Evolutionary conservation across 2,113 vertebrate genomes (phyloP).

Genomic region (Carettochelys insculpta): DNA sequence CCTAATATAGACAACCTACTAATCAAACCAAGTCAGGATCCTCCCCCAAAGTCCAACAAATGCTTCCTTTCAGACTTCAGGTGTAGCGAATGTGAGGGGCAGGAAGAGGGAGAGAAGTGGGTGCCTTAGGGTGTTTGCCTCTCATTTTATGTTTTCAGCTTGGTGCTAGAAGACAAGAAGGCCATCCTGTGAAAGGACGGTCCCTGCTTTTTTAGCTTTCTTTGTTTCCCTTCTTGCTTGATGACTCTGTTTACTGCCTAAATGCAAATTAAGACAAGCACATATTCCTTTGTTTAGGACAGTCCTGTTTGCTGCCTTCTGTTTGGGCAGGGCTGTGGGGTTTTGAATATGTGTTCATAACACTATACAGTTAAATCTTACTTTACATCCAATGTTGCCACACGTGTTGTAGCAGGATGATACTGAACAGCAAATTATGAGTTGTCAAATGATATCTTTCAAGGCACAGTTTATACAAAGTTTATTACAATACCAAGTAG

Average conservation of each 20-base stretch:
- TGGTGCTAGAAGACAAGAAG: background rate
- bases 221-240: background rate
- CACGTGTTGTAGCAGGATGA: background rate
- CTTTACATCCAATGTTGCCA: background rate
- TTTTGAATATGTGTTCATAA: background rate
- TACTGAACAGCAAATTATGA: background rate
- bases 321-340: background rate
- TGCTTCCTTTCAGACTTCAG: background rate
- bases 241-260: background rate
- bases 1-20: no score
- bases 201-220: background rate
- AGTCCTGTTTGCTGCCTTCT: background rate
- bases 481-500: background rate
- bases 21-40: background rate
- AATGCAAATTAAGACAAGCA: background rate
- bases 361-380: background rate
- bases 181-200: background rate
- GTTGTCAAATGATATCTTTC: background rate
- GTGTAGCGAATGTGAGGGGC: background rate
- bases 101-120: no score
- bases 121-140: background rate
- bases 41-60: background rate
- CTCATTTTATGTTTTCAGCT: background rate
- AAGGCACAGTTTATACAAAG: background rate
- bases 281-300: background rate